Evolutionary conservation across 2,113 vertebrate species (phyloP).

Genomic region (Xiphophorus maculatus): DNA sequence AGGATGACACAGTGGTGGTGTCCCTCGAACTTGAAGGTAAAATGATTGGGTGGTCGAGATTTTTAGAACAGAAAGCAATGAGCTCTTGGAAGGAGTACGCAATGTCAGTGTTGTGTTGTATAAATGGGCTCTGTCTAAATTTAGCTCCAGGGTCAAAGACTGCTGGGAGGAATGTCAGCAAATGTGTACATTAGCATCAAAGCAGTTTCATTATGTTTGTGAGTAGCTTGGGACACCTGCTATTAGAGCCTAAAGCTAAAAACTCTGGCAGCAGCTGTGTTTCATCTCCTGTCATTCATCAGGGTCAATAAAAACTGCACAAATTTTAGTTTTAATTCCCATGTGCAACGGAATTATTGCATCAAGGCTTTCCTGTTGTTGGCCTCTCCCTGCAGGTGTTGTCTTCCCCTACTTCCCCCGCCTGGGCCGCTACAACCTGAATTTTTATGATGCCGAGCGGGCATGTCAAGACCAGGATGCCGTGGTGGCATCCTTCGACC

Average conservation of each 20-base stretch:
- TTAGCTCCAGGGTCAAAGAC: conserved; percentile 31
- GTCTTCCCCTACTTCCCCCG: conserved; percentile 92
- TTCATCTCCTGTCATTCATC: not conserved
- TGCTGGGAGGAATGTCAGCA: conserved; percentile 47
- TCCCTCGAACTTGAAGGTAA: conserved; percentile 91
- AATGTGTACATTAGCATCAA: conserved; percentile 17
- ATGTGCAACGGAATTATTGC: not conserved
- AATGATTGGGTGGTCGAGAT: not conserved
- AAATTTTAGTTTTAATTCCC: not conserved
- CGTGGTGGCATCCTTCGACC: conserved; percentile 90
- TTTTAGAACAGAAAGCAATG: not conserved
- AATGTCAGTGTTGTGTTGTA: conserved; percentile 13
- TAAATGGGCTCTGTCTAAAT: conserved; percentile 41
- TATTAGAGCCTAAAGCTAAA: conserved; percentile 4
- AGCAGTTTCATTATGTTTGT: conserved; percentile 30
- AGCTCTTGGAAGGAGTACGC: not conserved
- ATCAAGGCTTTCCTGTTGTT: not conserved
- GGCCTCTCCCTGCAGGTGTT: conserved; percentile 78
- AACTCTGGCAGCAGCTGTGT: conserved; percentile 16
- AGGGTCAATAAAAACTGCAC: not conserved
- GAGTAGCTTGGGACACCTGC: not conserved
- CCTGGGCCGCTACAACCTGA: conserved; percentile 93
- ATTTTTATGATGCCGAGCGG: conserved; percentile 88
- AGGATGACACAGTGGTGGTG: conserved; percentile 89
- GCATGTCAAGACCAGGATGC: conserved; percentile 90